Percentiles rank a stretch among this genome's conserved stretches.
Conservation (phyloP, 2,888 invertebrate genomes). For the Cerastis rubricosa region DNA sequence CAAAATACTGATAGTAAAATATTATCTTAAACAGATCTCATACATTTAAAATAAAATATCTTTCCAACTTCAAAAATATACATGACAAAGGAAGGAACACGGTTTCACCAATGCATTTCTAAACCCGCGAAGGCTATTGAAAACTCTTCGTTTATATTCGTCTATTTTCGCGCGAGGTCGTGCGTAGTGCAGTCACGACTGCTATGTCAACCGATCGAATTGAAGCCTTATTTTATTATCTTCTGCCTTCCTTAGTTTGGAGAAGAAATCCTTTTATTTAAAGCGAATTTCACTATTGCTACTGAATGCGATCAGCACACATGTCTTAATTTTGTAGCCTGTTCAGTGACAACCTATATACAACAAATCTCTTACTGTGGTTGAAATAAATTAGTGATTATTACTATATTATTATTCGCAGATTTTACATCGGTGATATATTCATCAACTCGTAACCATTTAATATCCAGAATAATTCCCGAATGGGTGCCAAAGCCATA, state of each 20-base stretch:
- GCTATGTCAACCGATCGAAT: conserved; percentile 51
- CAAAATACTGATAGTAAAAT: neutral
- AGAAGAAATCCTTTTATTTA: conserved; percentile 3
- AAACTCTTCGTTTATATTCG: conserved; percentile 57
- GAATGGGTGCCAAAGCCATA: conserved; percentile 29
- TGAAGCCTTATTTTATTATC: conserved; percentile 47
- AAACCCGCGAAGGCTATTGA: conserved; percentile 44
- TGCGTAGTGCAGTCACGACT: conserved; percentile 56
- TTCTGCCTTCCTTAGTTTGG: neutral
- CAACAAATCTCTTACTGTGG: neutral
- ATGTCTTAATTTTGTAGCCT: too few species aligned
- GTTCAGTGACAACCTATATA: too few species aligned
- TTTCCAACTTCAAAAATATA: conserved; percentile 11
- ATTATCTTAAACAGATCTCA: neutral
- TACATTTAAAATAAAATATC: conserved; percentile 9
- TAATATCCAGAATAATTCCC: conserved; percentile 6
- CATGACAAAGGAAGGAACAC: conserved; percentile 39
- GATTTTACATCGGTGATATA: neutral
- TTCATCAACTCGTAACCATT: neutral
- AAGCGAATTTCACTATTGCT: neutral
- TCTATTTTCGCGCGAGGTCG: conserved; percentile 52
- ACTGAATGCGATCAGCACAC: neutral
- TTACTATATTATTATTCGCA: neutral
- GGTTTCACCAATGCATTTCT: conserved; percentile 41
- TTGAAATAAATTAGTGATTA: neutral